Conservation (phyloP, 2,797 vertebrate species). For the Cossypha polioptera region DNA sequence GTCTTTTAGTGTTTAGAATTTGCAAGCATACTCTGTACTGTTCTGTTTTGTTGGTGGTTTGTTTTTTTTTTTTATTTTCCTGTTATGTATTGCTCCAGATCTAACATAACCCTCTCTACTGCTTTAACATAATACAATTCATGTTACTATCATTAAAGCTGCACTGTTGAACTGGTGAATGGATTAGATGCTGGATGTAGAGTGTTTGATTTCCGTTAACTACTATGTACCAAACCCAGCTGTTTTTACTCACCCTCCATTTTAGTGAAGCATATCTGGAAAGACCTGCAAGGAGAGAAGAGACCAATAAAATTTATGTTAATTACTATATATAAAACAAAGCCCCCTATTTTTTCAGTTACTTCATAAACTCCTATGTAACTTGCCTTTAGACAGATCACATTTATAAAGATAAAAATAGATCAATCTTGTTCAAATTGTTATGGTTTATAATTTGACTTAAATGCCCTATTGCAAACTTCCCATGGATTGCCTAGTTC, state of each 20-base stretch:
- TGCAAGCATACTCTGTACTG: not conserved
- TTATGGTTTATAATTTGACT: not conserved
- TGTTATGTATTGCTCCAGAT: not conserved
- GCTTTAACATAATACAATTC: not conserved
- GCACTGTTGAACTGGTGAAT: not conserved
- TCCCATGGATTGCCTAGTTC: not conserved
- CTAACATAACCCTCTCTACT: not conserved
- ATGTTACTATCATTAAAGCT: not conserved
- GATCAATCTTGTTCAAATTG: not conserved
- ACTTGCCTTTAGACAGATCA: not conserved
- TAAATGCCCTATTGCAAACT: not conserved
- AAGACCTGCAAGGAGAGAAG: not conserved
- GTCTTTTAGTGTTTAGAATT: not conserved
- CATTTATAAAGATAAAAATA: not conserved
- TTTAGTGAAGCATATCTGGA: not conserved
- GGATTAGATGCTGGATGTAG: not conserved
- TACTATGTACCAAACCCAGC: not conserved
- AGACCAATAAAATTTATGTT: not conserved
- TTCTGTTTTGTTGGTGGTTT: not conserved
- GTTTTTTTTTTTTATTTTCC: not conserved
- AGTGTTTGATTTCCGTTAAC: not conserved
- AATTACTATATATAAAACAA: not conserved
- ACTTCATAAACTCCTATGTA: not conserved
- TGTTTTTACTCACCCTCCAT: conserved; percentile 3
- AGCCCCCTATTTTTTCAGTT: not conserved